Base-by-base conservation (phyloP, 2,113 vertebrate species). In the Poeciliopsis prolifica region DNA sequence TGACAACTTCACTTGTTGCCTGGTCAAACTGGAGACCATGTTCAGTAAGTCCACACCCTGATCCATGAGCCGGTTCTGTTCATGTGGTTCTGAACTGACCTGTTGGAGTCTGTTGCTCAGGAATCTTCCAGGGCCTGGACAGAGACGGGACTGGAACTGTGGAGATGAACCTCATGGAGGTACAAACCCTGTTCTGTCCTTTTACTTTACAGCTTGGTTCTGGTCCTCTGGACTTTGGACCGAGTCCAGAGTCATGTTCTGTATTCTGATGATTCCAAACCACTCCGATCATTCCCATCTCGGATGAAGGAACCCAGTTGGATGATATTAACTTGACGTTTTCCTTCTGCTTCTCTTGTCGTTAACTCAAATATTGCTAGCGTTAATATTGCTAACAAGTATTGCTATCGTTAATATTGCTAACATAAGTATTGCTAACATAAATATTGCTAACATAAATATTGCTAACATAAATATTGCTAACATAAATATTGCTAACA, bases 21-120 rank as follows among this genome's bases (percentile, higher is more conserved):
- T 97, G 83, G 92, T 96, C 78, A 89, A 93, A 31, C 88, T 97
- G 89, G 97, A 98, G 92, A 90, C 76, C 44, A 92, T 98, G 82
- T 97, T 97, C 92, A 94, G 96, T 97, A 83, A 0, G 89, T 81
- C 6, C 35, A 80, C 0, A 33, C 19, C 28, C 58, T 61, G 69
- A 61, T 28, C 11, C 1, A 8, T 7, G 30, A 15, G 15, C 12
- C 1, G 2, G 24, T 3, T 22, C 31, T 13, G 24, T 40, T 68
- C 1, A 28, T 54, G 58, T 12, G 30, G 42, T 37, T 1, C 37
- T 72, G n/a, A 30, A n/a, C 26, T 64, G 31, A 37, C 58, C 60
- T 37, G 35, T 37, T 37, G 28, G n/a, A 68, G 30, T 79, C 26
- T 74, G 33, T 74, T 30, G 60, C 1, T 73, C 87, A 98, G 96